Evolutionary conservation across 2,797 vertebrate genomes (phyloP).

Genomic region (Chrysocyon brachyurus): DNA sequence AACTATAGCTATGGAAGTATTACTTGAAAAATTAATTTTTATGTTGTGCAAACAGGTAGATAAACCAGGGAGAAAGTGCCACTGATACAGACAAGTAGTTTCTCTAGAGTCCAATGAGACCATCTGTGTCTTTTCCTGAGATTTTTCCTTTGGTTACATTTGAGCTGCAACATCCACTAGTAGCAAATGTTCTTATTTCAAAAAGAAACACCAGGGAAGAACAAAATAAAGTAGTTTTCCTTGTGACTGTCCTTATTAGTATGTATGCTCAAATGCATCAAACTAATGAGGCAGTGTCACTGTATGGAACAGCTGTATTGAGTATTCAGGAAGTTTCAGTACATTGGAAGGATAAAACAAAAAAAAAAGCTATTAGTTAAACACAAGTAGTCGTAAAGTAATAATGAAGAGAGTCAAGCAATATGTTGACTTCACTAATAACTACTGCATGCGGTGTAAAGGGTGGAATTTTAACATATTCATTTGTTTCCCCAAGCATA

Average conservation of each 20-base stretch:
- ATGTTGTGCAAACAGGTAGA: not conserved
- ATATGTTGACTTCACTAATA: slow-evolving; percentile 74
- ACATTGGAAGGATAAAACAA: slow-evolving; percentile 35
- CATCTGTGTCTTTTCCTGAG: slow-evolving; percentile 21
- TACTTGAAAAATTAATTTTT: slow-evolving; percentile 74
- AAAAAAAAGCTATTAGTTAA: slow-evolving; percentile 82
- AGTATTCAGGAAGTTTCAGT: slow-evolving; percentile 68
- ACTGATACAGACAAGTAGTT: not conserved
- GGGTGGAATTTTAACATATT: slow-evolving; percentile 37
- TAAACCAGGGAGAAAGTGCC: not conserved
- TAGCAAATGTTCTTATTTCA: slow-evolving; percentile 56
- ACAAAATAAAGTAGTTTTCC: slow-evolving; percentile 62
- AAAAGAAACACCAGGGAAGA: slow-evolving; percentile 64
- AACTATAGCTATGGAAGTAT: slow-evolving; percentile 33
- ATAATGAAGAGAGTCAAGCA: slow-evolving; percentile 72
- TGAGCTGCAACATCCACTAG: not conserved
- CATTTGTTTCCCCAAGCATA: slow-evolving; percentile 44
- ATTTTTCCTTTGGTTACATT: slow-evolving; percentile 56
- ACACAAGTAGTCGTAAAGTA: slow-evolving; percentile 78
- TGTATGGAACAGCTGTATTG: slow-evolving; percentile 75
- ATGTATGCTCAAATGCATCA: slow-evolving; percentile 78
- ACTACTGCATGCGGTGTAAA: not conserved
- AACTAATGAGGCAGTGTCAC: slow-evolving; percentile 76
- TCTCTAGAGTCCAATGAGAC: slow-evolving; percentile 55
- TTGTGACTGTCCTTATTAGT: slow-evolving; percentile 74